phyloP scores from a whole-genome alignment of 2,797 vertebrate genomes.

The Sebastes minor region DNA sequence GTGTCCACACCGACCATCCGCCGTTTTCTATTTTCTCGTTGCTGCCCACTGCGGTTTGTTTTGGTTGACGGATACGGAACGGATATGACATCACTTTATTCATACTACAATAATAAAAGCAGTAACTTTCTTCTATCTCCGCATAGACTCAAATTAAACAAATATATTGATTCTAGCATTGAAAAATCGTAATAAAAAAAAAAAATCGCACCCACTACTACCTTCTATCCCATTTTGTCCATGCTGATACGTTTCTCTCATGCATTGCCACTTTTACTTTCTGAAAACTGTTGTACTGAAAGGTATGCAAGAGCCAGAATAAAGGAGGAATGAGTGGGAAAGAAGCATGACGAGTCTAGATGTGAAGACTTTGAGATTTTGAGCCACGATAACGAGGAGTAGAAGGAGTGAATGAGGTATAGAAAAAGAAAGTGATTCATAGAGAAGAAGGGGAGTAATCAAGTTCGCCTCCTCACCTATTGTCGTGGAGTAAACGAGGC shows the following conservation, averaged over 20 bases:
- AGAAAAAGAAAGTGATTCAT: conserved; percentile 13
- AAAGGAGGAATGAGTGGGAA: neutral
- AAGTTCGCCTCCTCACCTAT: conserved; percentile 9
- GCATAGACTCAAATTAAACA: too few species aligned
- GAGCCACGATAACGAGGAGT: neutral
- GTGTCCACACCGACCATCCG: too few species aligned
- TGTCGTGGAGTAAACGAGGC: conserved; percentile 37
- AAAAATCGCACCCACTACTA: too few species aligned
- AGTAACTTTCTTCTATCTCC: too few species aligned
- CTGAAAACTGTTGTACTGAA: neutral
- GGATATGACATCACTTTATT: too few species aligned
- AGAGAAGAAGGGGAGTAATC: conserved; percentile 1
- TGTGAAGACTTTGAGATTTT: neutral
- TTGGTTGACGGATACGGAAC: too few species aligned
- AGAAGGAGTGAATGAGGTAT: neutral
- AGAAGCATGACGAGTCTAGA: neutral
- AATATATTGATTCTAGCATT: too few species aligned
- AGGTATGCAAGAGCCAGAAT: neutral
- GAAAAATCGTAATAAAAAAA: too few species aligned
- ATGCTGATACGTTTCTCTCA: neutral
- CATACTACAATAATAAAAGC: too few species aligned
- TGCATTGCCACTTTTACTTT: neutral
- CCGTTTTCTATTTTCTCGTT: too few species aligned
- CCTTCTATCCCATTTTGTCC: neutral
- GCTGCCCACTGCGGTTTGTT: too few species aligned